phyloP scores from a whole-genome alignment of 2,113 vertebrate species.

The Emydura subglobosa region DNA sequence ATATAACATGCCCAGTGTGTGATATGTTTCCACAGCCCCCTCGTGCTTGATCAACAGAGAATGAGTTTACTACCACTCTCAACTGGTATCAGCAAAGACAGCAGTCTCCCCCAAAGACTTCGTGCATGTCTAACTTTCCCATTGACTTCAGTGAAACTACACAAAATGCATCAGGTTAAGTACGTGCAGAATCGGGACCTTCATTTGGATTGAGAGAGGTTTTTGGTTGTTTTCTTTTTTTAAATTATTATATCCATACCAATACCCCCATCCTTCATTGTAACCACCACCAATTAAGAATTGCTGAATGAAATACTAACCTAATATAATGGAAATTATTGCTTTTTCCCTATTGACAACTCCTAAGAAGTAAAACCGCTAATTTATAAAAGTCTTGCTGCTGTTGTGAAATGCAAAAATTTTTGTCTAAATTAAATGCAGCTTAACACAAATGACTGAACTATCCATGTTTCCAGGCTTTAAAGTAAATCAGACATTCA shows the following conservation, averaged over 20 bases:
- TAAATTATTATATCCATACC: not conserved
- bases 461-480: not conserved
- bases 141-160: not conserved
- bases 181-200: fast-evolving
- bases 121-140: not conserved
- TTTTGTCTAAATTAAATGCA: not conserved
- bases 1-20: not conserved
- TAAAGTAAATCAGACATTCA: not conserved
- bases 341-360: not conserved
- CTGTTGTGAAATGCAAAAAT: not conserved
- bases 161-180: fast-evolving
- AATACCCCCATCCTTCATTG: not conserved
- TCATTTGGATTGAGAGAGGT: fast-evolving
- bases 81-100: fast-evolving
- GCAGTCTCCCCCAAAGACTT: fast-evolving
- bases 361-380: not conserved
- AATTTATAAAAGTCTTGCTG: not conserved
- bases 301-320: not conserved
- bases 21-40: not conserved
- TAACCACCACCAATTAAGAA: fast-evolving
- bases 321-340: not conserved
- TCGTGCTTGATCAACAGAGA: not conserved
- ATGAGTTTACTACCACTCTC: not conserved
- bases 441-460: not conserved
- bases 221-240: not conserved